Evolutionary conservation across 92 coral and sea anemone genomes (phyloP).

Genomic region (Virgularia gustaviana): DNA sequence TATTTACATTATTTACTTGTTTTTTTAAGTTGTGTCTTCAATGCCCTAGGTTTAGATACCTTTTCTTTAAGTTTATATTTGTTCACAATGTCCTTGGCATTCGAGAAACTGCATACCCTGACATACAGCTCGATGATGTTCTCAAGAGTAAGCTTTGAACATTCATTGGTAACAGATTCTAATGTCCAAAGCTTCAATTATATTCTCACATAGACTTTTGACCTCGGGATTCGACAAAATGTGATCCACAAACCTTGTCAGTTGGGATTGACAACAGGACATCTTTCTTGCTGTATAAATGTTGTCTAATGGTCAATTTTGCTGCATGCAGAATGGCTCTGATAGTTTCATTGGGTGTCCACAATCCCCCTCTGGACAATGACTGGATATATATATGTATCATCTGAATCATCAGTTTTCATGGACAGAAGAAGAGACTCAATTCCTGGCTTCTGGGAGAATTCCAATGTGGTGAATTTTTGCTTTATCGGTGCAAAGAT

Average conservation of each 20-base stretch:
- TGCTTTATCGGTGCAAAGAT: slow-evolving; percentile 51
- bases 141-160: slow-evolving; percentile 5
- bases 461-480: slow-evolving; percentile 1
- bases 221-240: background rate
- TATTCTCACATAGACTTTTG: slow-evolving; percentile 6
- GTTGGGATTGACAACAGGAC: background rate
- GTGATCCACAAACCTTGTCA: background rate
- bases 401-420: slow-evolving; percentile 31
- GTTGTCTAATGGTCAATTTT: background rate
- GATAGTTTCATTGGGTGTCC: slow-evolving; percentile 29
- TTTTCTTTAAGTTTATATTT: slow-evolving; percentile 42
- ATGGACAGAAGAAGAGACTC: slow-evolving; percentile 54
- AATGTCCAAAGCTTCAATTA: slow-evolving; percentile 2
- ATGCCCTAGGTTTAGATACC: slow-evolving; percentile 41
- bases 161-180: background rate
- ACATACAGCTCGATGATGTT: slow-evolving; percentile 43
- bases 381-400: slow-evolving; percentile 36
- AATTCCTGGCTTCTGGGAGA: slow-evolving; percentile 50
- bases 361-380: slow-evolving; percentile 54
- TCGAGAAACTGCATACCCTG: slow-evolving; percentile 48
- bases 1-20: background rate
- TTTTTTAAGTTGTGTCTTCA: slow-evolving; percentile 43
- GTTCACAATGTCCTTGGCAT: slow-evolving; percentile 51
- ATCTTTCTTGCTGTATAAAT: background rate
- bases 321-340: background rate